Evolutionary conservation across 2,797 vertebrate genomes (phyloP).

Genomic region (Bufotes viridis): DNA sequence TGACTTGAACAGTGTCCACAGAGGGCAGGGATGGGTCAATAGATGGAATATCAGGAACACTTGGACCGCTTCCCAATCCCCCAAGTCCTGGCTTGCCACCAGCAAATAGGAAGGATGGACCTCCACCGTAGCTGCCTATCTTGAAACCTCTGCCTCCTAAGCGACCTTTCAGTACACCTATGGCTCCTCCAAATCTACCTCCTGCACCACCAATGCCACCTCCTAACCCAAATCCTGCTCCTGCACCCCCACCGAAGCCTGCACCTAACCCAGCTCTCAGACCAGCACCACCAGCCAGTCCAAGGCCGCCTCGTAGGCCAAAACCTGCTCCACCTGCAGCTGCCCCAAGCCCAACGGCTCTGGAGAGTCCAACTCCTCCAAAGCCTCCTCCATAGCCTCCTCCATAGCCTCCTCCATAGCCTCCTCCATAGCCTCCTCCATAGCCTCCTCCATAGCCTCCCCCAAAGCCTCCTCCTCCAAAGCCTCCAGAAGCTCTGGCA

Average conservation of each 20-base stretch:
- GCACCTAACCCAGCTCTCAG: slow-evolving; percentile 53
- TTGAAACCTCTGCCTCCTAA: slow-evolving; percentile 70
- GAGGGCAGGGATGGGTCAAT: slow-evolving; percentile 72
- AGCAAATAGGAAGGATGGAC: slow-evolving; percentile 66
- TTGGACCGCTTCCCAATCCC: slow-evolving; percentile 35
- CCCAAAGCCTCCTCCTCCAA: slow-evolving; percentile 37
- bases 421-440: slow-evolving; percentile 31
- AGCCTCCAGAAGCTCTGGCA: not conserved
- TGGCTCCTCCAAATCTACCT: slow-evolving; percentile 63
- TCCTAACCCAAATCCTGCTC: slow-evolving; percentile 42
- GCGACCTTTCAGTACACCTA: slow-evolving; percentile 66
- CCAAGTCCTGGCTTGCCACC: slow-evolving; percentile 40
- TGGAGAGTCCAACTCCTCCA: slow-evolving; percentile 19
- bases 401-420: slow-evolving; percentile 25
- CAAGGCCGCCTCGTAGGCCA: slow-evolving; percentile 38
- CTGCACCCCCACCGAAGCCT: slow-evolving; percentile 39
- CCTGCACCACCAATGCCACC: slow-evolving; percentile 40
- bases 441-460: slow-evolving; percentile 37
- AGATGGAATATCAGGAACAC: slow-evolving; percentile 63
- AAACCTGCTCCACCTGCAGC: slow-evolving; percentile 6
- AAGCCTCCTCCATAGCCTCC: slow-evolving; percentile 26
- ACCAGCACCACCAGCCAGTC: slow-evolving; percentile 38
- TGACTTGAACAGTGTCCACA: slow-evolving; percentile 69
- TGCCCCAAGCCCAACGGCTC: not conserved
- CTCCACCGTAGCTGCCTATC: slow-evolving; percentile 70